Evolutionary conservation across 2,888 invertebrate genomes (phyloP).

Genomic region (Lypha dubia): DNA sequence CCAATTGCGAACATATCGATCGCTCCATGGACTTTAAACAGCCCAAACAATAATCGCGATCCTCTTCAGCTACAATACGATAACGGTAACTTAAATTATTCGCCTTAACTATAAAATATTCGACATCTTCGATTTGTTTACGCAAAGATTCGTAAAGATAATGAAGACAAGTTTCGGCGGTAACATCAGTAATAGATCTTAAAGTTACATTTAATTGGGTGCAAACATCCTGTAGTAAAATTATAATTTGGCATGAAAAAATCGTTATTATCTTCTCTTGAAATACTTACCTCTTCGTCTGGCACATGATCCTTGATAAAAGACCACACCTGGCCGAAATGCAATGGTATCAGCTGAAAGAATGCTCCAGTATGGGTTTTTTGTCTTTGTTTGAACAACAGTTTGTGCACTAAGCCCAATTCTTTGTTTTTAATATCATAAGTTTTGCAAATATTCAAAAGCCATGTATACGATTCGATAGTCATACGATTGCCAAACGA

Average conservation of each 20-base stretch:
- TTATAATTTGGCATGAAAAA: neutral
- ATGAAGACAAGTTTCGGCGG: slow-evolving; percentile 77
- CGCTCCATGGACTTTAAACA: slow-evolving; percentile 85
- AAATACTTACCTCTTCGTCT: slow-evolving; percentile 58
- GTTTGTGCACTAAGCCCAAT: slow-evolving; percentile 79
- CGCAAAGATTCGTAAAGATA: slow-evolving; percentile 79
- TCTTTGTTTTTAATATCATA: slow-evolving; percentile 78
- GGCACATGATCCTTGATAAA: slow-evolving; percentile 76
- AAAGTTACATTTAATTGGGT: slow-evolving; percentile 74
- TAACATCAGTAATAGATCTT: slow-evolving; percentile 78
- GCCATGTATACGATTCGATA: slow-evolving; percentile 81
- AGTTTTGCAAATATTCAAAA: slow-evolving; percentile 79
- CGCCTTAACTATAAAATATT: slow-evolving; percentile 83
- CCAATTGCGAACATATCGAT: slow-evolving; percentile 85
- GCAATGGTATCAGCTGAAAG: slow-evolving; percentile 79
- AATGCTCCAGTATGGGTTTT: slow-evolving; percentile 82
- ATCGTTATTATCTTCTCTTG: neutral
- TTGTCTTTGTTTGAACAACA: slow-evolving; percentile 81
- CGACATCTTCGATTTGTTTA: slow-evolving; percentile 81
- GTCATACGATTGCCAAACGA: slow-evolving; percentile 78
- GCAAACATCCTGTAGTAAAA: slow-evolving; percentile 34
- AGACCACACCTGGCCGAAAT: slow-evolving; percentile 79
- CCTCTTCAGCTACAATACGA: slow-evolving; percentile 83
- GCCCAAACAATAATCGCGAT: slow-evolving; percentile 83
- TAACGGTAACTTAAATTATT: slow-evolving; percentile 83